Evolutionary conservation across 2,797 vertebrate species (phyloP).

Genomic region (Carapus acus): DNA sequence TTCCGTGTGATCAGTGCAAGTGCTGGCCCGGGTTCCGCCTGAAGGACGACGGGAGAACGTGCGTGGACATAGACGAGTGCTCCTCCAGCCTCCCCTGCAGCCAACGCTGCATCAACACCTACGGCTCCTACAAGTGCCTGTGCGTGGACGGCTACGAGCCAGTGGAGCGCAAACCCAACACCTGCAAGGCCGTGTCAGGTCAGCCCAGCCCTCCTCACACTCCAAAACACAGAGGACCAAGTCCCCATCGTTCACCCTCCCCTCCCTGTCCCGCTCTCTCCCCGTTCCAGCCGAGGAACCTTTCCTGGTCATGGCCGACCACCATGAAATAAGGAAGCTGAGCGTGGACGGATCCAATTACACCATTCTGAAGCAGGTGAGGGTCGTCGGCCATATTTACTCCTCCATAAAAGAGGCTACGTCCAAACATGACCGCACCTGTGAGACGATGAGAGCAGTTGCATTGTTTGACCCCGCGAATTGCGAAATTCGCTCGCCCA

Average conservation of each 20-base stretch:
- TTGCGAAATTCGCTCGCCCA: no score
- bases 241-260: no score
- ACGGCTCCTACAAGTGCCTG: slow-evolving; percentile 91
- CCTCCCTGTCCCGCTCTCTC: slow-evolving; percentile 7
- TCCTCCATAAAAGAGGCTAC: background rate
- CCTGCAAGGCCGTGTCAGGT: slow-evolving; percentile 95
- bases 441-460: no score
- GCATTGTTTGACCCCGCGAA: no score
- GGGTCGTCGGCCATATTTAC: background rate
- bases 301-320: slow-evolving; percentile 96
- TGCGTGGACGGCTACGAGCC: slow-evolving; percentile 91
- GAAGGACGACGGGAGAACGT: slow-evolving; percentile 95
- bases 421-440: no score
- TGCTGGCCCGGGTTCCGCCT: slow-evolving; percentile 97
- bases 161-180: slow-evolving; percentile 80
- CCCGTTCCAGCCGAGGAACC: slow-evolving; percentile 86
- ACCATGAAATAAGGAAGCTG: slow-evolving; percentile 97
- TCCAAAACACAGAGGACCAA: background rate
- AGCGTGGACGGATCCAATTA: slow-evolving; percentile 97
- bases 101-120: slow-evolving; percentile 95
- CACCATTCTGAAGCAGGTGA: slow-evolving; percentile 95
- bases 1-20: slow-evolving; percentile 78
- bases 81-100: slow-evolving; percentile 89
- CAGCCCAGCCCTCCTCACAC: slow-evolving; percentile 17
- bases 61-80: slow-evolving; percentile 92